A percentile compares a stretch with the other conserved stretches of the same genome.
Evolutionary conservation across 2,888 invertebrate genomes (phyloP).

Genomic region (Cryptocephalus primarius): DNA sequence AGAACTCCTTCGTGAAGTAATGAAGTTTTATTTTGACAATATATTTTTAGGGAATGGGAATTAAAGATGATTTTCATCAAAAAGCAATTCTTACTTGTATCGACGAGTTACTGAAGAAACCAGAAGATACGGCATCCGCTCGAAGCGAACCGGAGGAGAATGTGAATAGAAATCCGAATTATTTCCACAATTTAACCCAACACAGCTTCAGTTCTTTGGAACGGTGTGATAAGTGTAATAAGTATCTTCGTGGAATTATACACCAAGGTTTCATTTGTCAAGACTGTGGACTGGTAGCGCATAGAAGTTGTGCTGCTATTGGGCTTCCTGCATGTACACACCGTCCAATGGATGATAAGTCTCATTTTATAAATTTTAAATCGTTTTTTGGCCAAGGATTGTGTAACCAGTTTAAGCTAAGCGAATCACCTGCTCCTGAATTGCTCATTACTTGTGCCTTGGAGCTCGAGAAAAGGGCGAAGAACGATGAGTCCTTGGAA

Average conservation of each 20-base stretch:
- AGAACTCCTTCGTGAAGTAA: not conserved
- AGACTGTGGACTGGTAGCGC: slow-evolving; percentile 62
- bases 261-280: slow-evolving; percentile 63
- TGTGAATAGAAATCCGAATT: slow-evolving; percentile 7
- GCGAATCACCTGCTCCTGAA: slow-evolving; percentile 46
- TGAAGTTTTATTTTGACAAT: not conserved
- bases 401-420: slow-evolving; percentile 48
- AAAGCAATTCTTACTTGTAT: slow-evolving; percentile 56
- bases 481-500: slow-evolving; percentile 41
- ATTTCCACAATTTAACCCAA: slow-evolving; percentile 42
- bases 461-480: slow-evolving; percentile 50
- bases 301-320: slow-evolving; percentile 56
- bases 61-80: slow-evolving; percentile 63
- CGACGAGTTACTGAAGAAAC: slow-evolving; percentile 45
- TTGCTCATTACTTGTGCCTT: slow-evolving; percentile 43
- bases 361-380: slow-evolving; percentile 26
- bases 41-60: slow-evolving; percentile 53
- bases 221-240: slow-evolving; percentile 62
- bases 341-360: slow-evolving; percentile 22
- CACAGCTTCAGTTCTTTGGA: slow-evolving; percentile 58
- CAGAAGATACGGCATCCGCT: slow-evolving; percentile 21
- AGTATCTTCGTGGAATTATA: slow-evolving; percentile 55
- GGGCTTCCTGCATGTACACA: slow-evolving; percentile 43
- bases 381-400: slow-evolving; percentile 53
- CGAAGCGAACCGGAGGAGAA: slow-evolving; percentile 10